Evolutionary conservation across 2,888 invertebrate species (phyloP), one percentile per base, ranked within the genome.

Genomic region (Orchesellides sinensis): DNA sequence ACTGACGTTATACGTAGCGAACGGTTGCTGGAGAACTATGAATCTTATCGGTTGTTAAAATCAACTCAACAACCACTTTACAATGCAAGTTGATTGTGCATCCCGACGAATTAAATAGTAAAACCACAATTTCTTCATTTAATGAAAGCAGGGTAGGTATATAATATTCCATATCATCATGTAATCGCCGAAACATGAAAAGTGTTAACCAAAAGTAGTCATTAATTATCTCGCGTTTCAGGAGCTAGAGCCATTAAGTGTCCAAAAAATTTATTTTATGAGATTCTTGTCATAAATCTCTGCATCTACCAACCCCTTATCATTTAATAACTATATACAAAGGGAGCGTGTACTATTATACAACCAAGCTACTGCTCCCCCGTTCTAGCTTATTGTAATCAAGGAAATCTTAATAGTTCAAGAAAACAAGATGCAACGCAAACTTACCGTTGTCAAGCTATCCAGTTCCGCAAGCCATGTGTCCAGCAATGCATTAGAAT

Each of bases 401-500:
- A n/a, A n/a, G n/a, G n/a, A n/a, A n/a, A n/a, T n/a, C n/a, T n/a
- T n/a, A n/a, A n/a, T n/a, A n/a, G n/a, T n/a, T n/a, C n/a, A n/a
- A n/a, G n/a, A n/a, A n/a, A n/a, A n/a, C n/a, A n/a, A n/a, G n/a
- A n/a, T n/a, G n/a, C n/a, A n/a, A n/a, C n/a, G n/a, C n/a, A n/a
- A n/a, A 72, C 87, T 85, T 85, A 87, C 87, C 85, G 86, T 86
- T 17, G 85, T 83, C n/a, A 87, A 72, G 61, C 83, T 85, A 74
- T 87, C 87, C 73, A 87, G 56, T 63, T 87, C 87, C 2, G 85
- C 86, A 0, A 87, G 82, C 87, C 87, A 87, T 19, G 86, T 85
- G 70, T 87, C 87, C 72, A 87, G 54, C 77, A 87, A 61, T 17
- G 85, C 86, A 81, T 75, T 84, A 14, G 87, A 87, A 70, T 87